These are phyloP conservation scores for Melinopterus prodromus DNA, from an alignment of 2,888 invertebrate genomes.

Conservation along the genomic window DNA sequence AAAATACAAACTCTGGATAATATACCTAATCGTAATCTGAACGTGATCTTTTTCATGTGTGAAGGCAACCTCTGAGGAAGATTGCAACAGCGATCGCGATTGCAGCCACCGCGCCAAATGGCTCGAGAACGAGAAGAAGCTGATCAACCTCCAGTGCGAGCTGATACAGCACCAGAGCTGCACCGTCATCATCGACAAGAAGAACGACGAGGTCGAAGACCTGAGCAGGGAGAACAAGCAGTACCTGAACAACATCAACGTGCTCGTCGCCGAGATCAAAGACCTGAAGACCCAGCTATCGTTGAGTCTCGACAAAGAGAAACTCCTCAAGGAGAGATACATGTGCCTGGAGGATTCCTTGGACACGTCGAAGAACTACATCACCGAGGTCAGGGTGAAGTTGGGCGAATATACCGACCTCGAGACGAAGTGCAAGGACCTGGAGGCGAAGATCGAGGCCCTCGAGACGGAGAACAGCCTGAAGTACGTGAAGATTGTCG, in stretches of 20 bases:
- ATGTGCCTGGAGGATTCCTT: conserved; percentile 16
- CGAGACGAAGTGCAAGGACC: conserved; percentile 25
- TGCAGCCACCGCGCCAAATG: conserved; percentile 13
- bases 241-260: conserved; percentile 14
- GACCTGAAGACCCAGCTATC: conserved; percentile 32
- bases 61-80: neutral
- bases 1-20: too few species aligned
- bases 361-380: conserved; percentile 16
- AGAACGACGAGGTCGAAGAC: conserved; percentile 29
- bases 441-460: conserved; percentile 27
- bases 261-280: neutral
- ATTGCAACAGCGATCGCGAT: conserved; percentile 5
- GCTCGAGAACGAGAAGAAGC: conserved; percentile 30
- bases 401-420: conserved; percentile 29
- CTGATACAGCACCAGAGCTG: conserved; percentile 28
- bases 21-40: too few species aligned
- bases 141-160: conserved; percentile 28
- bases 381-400: conserved; percentile 30
- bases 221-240: conserved; percentile 22
- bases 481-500: conserved; percentile 31
- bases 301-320: conserved; percentile 29
- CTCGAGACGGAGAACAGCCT: conserved; percentile 32
- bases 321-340: conserved; percentile 23
- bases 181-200: conserved; percentile 22
- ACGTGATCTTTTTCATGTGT: neutral